Evolutionary conservation across 2,888 invertebrate species (phyloP).

Genomic region (Geotrupes spiniger): DNA sequence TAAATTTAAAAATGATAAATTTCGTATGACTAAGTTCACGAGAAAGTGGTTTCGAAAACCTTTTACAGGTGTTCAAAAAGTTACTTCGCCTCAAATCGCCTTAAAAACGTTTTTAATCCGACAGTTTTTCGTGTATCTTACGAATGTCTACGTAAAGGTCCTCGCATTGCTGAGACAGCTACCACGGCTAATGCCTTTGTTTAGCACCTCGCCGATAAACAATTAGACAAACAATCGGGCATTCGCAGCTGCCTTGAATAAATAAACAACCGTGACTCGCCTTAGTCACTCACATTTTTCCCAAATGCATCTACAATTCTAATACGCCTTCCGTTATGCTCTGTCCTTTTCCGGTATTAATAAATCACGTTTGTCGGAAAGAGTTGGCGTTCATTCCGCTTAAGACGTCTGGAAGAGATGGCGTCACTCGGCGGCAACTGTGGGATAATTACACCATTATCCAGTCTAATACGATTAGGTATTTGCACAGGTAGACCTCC

Average conservation of each 20-base stretch:
- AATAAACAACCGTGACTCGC: neutral
- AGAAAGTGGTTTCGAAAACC: too few relatives aligned
- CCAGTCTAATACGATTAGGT: neutral
- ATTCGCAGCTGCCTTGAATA: constrained; percentile 4
- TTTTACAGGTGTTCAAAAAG: too few relatives aligned
- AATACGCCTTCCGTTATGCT: neutral
- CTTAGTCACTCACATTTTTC: neutral
- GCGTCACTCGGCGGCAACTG: neutral
- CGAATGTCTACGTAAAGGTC: neutral
- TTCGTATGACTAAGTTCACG: too few relatives aligned
- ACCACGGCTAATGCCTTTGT: neutral
- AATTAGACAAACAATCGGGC: constrained; percentile 1
- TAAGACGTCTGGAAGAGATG: neutral
- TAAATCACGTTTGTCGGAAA: too few relatives aligned
- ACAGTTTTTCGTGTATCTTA: neutral
- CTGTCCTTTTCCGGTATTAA: too few relatives aligned
- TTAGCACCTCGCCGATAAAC: constrained; percentile 5
- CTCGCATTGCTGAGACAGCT: neutral
- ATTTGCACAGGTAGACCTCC: constrained; percentile 6
- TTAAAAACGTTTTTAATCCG: constrained; percentile 1
- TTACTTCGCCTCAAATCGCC: neutral
- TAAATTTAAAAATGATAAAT: too few relatives aligned
- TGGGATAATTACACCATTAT: neutral
- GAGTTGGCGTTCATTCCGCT: too few relatives aligned
- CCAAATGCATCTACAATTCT: neutral